A percentile compares a stretch with the other conserved stretches of the same genome.
Conservation (phyloP, 2,113 vertebrate genomes). For the Uropsilus gracilis region DNA sequence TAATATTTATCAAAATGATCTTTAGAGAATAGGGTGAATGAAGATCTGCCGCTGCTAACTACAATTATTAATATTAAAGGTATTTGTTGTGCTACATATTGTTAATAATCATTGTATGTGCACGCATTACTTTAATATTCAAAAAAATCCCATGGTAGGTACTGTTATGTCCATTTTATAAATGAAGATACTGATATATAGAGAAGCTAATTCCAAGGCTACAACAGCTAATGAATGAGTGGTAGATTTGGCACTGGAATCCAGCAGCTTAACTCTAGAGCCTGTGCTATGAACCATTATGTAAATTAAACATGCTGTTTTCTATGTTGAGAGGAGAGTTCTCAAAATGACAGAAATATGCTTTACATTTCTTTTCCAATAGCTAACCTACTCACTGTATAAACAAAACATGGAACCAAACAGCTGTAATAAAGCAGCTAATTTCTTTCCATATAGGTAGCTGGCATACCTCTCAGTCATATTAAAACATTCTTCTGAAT, state of each 20-base stretch:
- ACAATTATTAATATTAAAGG: slow-evolving; percentile 33
- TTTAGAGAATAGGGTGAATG: background rate
- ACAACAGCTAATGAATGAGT: slow-evolving; percentile 21
- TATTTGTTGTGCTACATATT: background rate
- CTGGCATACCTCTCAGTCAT: background rate
- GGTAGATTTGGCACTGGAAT: slow-evolving; percentile 16
- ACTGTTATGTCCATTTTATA: slow-evolving; percentile 17
- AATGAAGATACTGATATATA: background rate
- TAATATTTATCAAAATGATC: slow-evolving; percentile 48
- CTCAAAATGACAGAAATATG: slow-evolving; percentile 48
- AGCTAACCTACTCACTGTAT: slow-evolving; percentile 8
- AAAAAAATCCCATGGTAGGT: background rate
- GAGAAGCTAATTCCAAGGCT: slow-evolving; percentile 29
- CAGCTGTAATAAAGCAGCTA: slow-evolving; percentile 27
- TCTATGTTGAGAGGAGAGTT: slow-evolving; percentile 15
- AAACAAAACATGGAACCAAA: slow-evolving; percentile 53
- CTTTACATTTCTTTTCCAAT: slow-evolving; percentile 54
- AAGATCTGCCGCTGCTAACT: slow-evolving; percentile 24
- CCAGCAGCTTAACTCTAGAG: slow-evolving; percentile 27
- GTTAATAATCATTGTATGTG: background rate
- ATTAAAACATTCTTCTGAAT: slow-evolving; percentile 44
- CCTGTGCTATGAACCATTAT: slow-evolving; percentile 40
- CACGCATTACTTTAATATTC: slow-evolving; percentile 33
- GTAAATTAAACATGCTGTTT: slow-evolving; percentile 46
- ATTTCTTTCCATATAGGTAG: slow-evolving; percentile 50